phyloP scores from a whole-genome alignment of 2,113 vertebrate species.

The Polypterus senegalus region DNA sequence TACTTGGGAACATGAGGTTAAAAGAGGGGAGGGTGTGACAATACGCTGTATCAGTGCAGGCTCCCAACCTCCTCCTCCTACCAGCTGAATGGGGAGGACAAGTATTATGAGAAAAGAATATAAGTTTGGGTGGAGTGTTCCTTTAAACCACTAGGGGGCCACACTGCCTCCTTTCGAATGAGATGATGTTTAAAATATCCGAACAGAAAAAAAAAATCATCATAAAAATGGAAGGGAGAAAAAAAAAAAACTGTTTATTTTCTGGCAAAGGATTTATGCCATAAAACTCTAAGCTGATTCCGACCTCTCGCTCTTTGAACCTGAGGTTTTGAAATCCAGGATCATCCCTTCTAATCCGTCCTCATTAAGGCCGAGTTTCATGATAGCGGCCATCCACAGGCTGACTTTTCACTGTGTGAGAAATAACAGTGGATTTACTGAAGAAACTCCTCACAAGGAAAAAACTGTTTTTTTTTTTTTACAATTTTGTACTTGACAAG shows the following conservation, averaged over 20 bases:
- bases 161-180: too few relatives aligned
- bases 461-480: too few relatives aligned
- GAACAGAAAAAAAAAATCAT: constrained; percentile 34
- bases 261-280: constrained; percentile 22
- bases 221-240: constrained; percentile 17
- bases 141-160: too few relatives aligned
- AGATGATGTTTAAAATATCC: constrained; percentile 13
- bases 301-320: constrained; percentile 33
- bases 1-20: too few relatives aligned
- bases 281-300: constrained; percentile 25
- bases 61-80: too few relatives aligned
- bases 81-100: too few relatives aligned
- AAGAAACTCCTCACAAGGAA: background rate
- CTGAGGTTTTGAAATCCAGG: constrained; percentile 47
- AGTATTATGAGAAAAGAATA: too few relatives aligned
- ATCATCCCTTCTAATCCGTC: constrained; percentile 60
- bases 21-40: too few relatives aligned
- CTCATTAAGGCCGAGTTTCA: constrained; percentile 60
- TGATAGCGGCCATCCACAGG: constrained; percentile 40
- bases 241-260: constrained; percentile 22
- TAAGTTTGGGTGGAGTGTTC: too few relatives aligned
- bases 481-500: too few relatives aligned
- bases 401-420: constrained; percentile 12
- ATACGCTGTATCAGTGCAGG: too few relatives aligned
- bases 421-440: constrained; percentile 40